phyloP scores from a whole-genome alignment of 1,140 invertebrate species.

The Meloidogyne hapla region DNA sequence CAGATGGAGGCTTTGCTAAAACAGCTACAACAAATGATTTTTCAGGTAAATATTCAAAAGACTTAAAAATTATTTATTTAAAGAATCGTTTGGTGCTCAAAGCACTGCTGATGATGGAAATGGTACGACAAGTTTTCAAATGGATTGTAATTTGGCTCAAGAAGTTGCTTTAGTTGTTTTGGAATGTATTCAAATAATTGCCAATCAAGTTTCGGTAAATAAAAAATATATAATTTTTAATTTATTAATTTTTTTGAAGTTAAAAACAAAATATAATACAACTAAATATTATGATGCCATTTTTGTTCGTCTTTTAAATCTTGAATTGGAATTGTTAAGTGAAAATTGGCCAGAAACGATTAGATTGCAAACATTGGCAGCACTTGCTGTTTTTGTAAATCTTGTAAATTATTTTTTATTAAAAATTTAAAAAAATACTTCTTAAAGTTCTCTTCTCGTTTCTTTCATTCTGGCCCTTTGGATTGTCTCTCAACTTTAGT shows the following conservation, averaged over 20 bases:
- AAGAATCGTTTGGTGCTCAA: slow-evolving; percentile 1
- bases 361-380: slow-evolving; percentile 84
- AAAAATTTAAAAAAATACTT: slow-evolving; percentile 69
- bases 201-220: slow-evolving; percentile 73
- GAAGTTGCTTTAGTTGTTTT: slow-evolving; percentile 83
- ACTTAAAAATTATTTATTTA: background rate
- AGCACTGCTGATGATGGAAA: background rate
- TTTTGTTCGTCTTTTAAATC: slow-evolving; percentile 76
- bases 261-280: slow-evolving; percentile 17
- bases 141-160: slow-evolving; percentile 74
- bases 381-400: slow-evolving; percentile 83
- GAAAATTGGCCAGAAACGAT: slow-evolving; percentile 84
- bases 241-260: slow-evolving; percentile 5
- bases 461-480: slow-evolving; percentile 54
- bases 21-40: background rate
- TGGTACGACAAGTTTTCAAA: slow-evolving; percentile 35
- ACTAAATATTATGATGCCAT: slow-evolving; percentile 74
- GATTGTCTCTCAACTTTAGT: slow-evolving; percentile 52
- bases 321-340: slow-evolving; percentile 82
- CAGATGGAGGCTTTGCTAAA: background rate
- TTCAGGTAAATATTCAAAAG: background rate
- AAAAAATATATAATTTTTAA: background rate
- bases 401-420: slow-evolving; percentile 75
- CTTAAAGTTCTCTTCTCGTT: slow-evolving; percentile 36
- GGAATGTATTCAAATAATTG: slow-evolving; percentile 81